A percentile compares a stretch with the other conserved stretches of the same genome.
These are phyloP conservation scores for Eleutherodactylus coqui DNA, from an alignment of 2,797 vertebrate genomes.

Conservation along the genomic window DNA sequence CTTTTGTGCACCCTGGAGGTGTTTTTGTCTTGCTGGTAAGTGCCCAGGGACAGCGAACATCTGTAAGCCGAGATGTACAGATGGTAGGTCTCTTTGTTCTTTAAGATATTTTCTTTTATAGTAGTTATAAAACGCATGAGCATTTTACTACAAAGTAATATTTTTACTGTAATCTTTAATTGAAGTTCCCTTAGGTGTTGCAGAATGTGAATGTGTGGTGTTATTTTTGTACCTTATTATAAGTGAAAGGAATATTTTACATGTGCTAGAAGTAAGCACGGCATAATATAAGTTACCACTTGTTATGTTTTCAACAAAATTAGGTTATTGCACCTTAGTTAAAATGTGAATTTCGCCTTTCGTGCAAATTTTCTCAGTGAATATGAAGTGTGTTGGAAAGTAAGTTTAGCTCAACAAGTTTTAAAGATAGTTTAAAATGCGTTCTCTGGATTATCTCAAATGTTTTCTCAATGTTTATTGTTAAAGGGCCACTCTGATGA, in stretches of 20 bases:
- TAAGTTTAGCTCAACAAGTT: constrained; percentile 16
- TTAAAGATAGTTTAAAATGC: not conserved
- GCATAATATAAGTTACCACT: constrained; percentile 32
- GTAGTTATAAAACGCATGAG: not conserved
- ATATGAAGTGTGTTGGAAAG: constrained; percentile 36
- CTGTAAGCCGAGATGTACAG: not conserved
- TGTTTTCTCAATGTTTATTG: not conserved
- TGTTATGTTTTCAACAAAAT: constrained; percentile 43
- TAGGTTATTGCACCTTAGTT: constrained; percentile 41
- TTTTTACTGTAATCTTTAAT: constrained; percentile 29
- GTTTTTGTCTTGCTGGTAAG: not conserved
- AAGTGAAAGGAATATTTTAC: not conserved
- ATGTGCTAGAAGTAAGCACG: not conserved
- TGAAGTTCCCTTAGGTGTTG: constrained; percentile 13
- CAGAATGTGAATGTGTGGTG: constrained; percentile 11
- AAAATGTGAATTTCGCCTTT: constrained; percentile 30
- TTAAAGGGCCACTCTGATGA: too few relatives aligned
- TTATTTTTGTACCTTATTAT: constrained; percentile 18
- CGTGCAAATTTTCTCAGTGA: constrained; percentile 39
- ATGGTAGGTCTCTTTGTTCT: constrained; percentile 3
- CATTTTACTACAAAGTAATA: constrained; percentile 27
- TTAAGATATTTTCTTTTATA: constrained; percentile 9
- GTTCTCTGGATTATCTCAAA: too few relatives aligned
- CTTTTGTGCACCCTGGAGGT: constrained; percentile 10
- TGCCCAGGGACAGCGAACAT: not conserved